Base-by-base conservation (phyloP, 1,140 invertebrate species). In the Eumaeus atala region DNA sequence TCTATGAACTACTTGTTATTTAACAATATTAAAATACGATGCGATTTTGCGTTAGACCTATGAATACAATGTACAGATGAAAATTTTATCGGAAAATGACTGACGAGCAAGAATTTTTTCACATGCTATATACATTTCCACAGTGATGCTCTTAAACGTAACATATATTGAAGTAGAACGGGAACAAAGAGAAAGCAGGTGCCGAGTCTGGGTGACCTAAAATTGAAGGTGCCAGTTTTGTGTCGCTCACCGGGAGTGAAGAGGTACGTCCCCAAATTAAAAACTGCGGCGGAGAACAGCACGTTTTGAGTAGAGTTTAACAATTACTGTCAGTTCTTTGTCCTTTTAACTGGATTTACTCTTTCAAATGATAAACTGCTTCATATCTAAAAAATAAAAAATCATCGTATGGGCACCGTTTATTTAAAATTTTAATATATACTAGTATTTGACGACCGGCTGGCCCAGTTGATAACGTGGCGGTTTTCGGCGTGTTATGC, bases 191-290 rank as follows among this genome's bases (percentile, higher is more conserved):
- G 57, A 52, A 67, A 65, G 65, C 66, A 65, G 72, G 69, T 63
- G 59, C 56, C 54, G 59, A 61, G 67, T 70, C 67, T 71, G 67
- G 62, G 69, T 82, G 74, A 80, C 76, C 78, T 79, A 77, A 72
- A 80, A 82, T 61, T 70, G 67, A 66, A 74, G 73, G 74, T 79
- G 75, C 74, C 66, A 72, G 67, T 57, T 61, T 59, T 70, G 56
- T 64, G 62, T 67, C 66, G 50, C 54, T 56, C 59, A 52, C 36
- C 34, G 21, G 51, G 47, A 36, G 34, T 33, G 53, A 47, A 40
- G 33, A 14, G 42, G 38, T 40, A 18, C 51, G 16, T 34, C 34
- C 28, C 44, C 48, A 48, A 48, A 33, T 55, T 35, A n/a, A 48
- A 12, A 21, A 21, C 17, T 55, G 44, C 14, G 11, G 52, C 38